Evolutionary conservation across 2,888 invertebrate genomes (phyloP).

Genomic region (Helicoverpa assulta): DNA sequence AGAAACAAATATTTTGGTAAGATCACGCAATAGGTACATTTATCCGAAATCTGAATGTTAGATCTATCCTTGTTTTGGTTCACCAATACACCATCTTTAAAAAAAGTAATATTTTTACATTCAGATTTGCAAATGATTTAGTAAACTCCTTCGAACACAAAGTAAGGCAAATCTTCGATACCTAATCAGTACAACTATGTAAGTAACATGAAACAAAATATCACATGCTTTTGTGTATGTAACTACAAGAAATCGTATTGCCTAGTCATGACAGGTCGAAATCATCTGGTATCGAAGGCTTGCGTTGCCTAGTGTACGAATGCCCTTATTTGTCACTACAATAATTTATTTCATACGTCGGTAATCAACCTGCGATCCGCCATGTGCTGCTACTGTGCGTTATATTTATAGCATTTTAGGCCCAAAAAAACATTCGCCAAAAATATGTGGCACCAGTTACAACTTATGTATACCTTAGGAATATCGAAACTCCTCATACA

Average conservation of each 20-base stretch:
- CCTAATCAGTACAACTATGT: too few relatives aligned
- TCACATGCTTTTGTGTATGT: too few relatives aligned
- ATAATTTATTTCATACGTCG: background rate
- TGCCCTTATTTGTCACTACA: slow-evolving; percentile 1
- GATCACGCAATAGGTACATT: slow-evolving; percentile 23
- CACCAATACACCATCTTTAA: background rate
- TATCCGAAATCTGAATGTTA: slow-evolving; percentile 5
- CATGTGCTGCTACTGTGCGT: background rate
- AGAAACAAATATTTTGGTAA: slow-evolving; percentile 30
- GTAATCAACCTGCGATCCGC: background rate
- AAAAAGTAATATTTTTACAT: background rate
- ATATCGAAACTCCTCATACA: background rate
- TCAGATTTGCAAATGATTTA: background rate
- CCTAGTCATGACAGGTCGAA: too few relatives aligned
- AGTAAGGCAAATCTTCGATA: too few relatives aligned
- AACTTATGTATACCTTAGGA: background rate
- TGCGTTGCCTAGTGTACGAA: too few relatives aligned
- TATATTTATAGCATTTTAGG: background rate
- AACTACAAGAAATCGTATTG: too few relatives aligned
- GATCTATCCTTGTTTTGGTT: too few relatives aligned
- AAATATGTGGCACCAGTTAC: slow-evolving; percentile 2
- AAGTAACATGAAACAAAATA: too few relatives aligned
- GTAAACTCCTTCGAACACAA: too few relatives aligned
- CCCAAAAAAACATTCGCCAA: background rate
- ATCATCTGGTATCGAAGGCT: too few relatives aligned